Conservation (phyloP, 2,888 invertebrate species). For the Rotaria sp. region DNA sequence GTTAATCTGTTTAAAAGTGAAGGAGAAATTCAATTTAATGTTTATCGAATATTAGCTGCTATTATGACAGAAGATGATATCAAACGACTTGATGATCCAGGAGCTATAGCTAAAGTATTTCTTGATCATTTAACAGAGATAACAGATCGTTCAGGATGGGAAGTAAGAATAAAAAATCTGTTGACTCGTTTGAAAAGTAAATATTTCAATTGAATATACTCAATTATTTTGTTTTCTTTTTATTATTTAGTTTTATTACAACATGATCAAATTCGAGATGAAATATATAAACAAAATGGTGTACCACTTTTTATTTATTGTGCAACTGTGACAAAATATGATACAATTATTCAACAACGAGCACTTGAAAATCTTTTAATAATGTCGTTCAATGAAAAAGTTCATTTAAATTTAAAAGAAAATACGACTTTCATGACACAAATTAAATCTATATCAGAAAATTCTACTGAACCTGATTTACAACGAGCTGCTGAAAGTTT, state of each 20-base stretch:
- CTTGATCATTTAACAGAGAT: not conserved
- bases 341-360: not conserved
- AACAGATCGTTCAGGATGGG: not conserved
- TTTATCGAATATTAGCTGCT: not conserved
- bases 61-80: constrained; percentile 20
- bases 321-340: not conserved
- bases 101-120: not conserved
- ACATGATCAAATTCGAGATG: constrained; percentile 12
- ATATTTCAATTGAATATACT: too few species aligned
- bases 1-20: not conserved
- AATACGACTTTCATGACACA: not conserved
- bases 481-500: not conserved
- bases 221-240: not conserved
- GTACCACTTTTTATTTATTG: not conserved
- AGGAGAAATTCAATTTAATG: not conserved
- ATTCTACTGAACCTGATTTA: not conserved
- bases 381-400: not conserved
- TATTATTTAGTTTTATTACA: not conserved
- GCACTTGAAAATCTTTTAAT: not conserved
- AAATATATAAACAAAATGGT: not conserved
- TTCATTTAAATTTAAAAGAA: not conserved
- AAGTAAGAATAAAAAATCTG: not conserved
- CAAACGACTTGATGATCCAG: not conserved
- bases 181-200: not conserved
- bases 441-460: not conserved